Base-by-base conservation (phyloP, 2,888 invertebrate genomes). In the Calameuta pallipes region DNA sequence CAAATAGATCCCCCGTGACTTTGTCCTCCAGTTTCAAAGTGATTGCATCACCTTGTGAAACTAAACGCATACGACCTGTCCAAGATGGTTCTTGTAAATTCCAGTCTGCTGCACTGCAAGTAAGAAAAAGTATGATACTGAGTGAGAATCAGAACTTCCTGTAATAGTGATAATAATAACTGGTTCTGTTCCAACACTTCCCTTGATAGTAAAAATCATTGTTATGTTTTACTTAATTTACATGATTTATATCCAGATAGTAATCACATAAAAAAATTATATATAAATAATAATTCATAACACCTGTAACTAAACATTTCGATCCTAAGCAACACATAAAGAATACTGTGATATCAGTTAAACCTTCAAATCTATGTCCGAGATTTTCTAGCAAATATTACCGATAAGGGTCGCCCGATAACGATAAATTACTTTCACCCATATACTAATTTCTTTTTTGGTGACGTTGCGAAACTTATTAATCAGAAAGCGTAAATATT, bases 51-150 rank as follows among this genome's bases (percentile, higher is more conserved):
- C 97, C 98, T 92, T 97, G 97, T 3, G 97, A 94, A 71, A 99
- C 97, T 76, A 99, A 93, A 83, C 98, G 94, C 95, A 99, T 95
- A 82, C 99, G 94, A 33, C 99, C 99, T 35, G 98, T 98, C 99
- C 99, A 99, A 89, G 98, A 97, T n/a, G 99, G 99, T 87, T 96
- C 96, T 89, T 98, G 97, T 79, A 99, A 93, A 93, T 98, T 99
- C 99, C 99, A 99, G 92, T 99, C 99, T 75, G 98, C 98, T 86
- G 99, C 99, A 93, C 99, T 99, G 91, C 75, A 91, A 90, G 80
- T 75, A 79, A 74, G 78, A 85, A 89, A 85, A 88, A 85, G 84
- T 85, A 83, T 56, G 23, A 23, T 56, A 56, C 56, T 56, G 9
- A 56, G 56, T 23, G 23, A 56, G 23, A 56, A 56, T 56, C 56